Conservation (phyloP, 2,888 invertebrate species). For the Cactoblastis cactorum region DNA sequence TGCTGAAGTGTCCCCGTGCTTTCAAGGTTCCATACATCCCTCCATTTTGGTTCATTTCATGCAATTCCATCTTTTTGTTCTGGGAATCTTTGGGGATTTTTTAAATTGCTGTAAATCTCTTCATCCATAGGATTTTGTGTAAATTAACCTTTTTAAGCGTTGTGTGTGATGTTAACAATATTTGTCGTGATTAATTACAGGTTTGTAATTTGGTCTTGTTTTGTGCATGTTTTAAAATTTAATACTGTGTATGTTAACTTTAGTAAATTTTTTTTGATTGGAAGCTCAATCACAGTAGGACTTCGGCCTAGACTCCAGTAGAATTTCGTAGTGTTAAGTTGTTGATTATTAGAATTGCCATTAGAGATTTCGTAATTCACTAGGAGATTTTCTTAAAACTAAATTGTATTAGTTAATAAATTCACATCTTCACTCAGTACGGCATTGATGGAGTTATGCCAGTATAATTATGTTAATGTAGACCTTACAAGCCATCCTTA, state of each 20-base stretch:
- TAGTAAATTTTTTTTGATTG: too few relatives aligned
- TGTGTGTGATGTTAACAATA: not conserved
- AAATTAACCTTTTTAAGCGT: not conserved
- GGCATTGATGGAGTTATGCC: too few relatives aligned
- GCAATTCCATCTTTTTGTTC: slow-evolving; percentile 11
- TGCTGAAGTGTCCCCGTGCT: slow-evolving; percentile 1
- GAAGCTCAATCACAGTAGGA: too few relatives aligned
- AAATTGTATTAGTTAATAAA: too few relatives aligned
- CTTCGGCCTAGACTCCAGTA: too few relatives aligned
- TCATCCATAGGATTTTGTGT: not conserved
- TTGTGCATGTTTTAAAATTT: slow-evolving; percentile 13
- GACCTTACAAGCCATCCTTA: too few relatives aligned
- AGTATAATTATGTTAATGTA: too few relatives aligned
- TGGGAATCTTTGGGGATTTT: not conserved
- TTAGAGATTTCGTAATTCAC: too few relatives aligned
- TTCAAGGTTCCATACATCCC: slow-evolving; percentile 8
- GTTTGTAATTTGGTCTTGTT: not conserved
- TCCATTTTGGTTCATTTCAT: slow-evolving; percentile 18
- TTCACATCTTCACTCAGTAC: too few relatives aligned
- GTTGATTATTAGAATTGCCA: too few relatives aligned
- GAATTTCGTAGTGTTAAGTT: too few relatives aligned
- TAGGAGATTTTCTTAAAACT: too few relatives aligned
- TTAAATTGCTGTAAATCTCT: not conserved
- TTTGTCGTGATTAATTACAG: not conserved
- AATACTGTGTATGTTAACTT: slow-evolving; percentile 1